phyloP scores from a whole-genome alignment of 2,113 vertebrate species.

The Podocnemis expansa region DNA sequence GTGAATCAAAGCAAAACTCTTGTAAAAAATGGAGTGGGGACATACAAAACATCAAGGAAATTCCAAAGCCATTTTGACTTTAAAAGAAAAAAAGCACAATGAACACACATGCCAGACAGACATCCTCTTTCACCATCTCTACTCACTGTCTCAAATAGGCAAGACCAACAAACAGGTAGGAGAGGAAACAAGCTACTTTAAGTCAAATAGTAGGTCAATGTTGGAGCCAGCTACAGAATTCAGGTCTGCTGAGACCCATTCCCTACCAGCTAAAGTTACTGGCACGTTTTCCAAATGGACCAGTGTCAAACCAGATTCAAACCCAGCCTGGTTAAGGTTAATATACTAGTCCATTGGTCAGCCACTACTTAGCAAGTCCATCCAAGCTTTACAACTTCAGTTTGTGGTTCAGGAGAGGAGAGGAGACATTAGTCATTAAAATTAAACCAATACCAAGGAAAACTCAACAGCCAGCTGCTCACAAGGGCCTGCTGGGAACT shows the following conservation, averaged over 20 bases:
- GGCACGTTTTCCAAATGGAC: neutral
- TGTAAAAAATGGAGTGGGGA: neutral
- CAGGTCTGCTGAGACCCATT: neutral
- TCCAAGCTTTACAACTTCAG: neutral
- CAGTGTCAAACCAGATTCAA: neutral
- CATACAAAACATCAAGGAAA: neutral
- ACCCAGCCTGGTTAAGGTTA: neutral
- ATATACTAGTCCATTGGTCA: neutral
- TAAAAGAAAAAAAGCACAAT: neutral
- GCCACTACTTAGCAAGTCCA: neutral
- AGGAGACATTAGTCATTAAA: constrained; percentile 21
- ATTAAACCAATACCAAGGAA: constrained; percentile 28
- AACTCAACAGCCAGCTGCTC: neutral
- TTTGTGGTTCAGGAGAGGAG: constrained; percentile 18
- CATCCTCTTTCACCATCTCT: neutral
- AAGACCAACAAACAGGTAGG: neutral
- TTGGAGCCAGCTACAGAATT: neutral
- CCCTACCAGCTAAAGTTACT: neutral
- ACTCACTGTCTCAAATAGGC: neutral
- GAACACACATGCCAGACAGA: neutral
- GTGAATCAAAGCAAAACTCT: neutral
- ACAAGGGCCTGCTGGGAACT: constrained; percentile 42
- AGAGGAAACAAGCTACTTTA: neutral
- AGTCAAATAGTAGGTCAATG: neutral
- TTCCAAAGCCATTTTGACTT: neutral